These are phyloP conservation scores for Salpingus planirostris DNA, from an alignment of 2,888 invertebrate species.

Conservation along the genomic window DNA sequence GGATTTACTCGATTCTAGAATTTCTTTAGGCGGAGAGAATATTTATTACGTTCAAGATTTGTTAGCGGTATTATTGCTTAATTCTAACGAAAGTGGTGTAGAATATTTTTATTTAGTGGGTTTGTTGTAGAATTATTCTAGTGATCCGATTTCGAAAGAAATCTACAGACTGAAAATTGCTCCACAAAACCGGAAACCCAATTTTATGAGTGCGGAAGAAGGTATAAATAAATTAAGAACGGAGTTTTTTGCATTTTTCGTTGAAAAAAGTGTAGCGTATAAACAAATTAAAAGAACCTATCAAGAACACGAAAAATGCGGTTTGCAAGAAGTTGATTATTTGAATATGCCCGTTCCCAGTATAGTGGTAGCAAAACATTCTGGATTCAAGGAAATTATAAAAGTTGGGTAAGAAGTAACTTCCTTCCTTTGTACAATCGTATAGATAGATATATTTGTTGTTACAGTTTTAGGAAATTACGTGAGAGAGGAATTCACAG, in stretches of 20 bases:
- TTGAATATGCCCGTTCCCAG: constrained; percentile 46
- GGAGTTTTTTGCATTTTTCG: constrained; percentile 59
- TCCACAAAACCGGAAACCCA: constrained; percentile 46
- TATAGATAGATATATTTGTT: too few species aligned
- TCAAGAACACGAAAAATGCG: constrained; percentile 57
- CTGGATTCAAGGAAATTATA: constrained; percentile 45
- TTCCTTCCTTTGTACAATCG: neutral
- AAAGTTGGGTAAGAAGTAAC: constrained; percentile 45
- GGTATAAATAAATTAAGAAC: constrained; percentile 49
- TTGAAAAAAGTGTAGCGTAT: constrained; percentile 55
- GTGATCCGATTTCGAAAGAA: constrained; percentile 30
- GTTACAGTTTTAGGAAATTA: constrained; percentile 8
- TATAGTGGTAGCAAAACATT: constrained; percentile 45
- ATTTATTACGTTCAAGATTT: constrained; percentile 45
- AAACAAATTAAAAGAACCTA: constrained; percentile 57
- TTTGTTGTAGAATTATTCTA: neutral
- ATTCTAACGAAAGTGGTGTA: too few species aligned
- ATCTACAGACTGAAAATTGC: constrained; percentile 53
- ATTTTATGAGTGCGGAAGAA: constrained; percentile 49
- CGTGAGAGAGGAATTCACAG: constrained; percentile 6
- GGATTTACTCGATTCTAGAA: constrained; percentile 47
- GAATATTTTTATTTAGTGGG: too few species aligned
- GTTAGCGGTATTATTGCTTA: constrained; percentile 57
- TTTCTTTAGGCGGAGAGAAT: constrained; percentile 53
- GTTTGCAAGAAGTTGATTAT: constrained; percentile 51